Percentiles rank a stretch among this genome's conserved stretches.
These are phyloP conservation scores for Coregonus clupeaformis DNA, from an alignment of 2,113 vertebrate species.

Conservation along the genomic window DNA sequence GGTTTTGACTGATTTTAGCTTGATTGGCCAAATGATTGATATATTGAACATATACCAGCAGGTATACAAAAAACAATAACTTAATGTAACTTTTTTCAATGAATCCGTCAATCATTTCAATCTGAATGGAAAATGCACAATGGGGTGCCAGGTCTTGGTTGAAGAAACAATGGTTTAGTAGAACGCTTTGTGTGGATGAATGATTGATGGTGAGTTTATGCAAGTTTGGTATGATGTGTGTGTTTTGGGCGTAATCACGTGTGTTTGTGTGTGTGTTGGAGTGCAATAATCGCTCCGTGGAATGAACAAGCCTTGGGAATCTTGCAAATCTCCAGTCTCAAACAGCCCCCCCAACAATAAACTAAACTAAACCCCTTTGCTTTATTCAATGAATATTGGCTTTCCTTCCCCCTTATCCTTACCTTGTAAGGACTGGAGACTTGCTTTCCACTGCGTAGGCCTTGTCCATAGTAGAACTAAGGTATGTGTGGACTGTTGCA, in stretches of 20 bases:
- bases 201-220: conserved; percentile 32
- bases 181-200: conserved; percentile 57
- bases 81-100: not conserved
- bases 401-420: not conserved
- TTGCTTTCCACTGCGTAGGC: conserved; percentile 54
- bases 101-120: too few relatives aligned
- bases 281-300: not conserved
- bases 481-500: conserved; percentile 48
- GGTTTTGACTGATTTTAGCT: not conserved
- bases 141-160: conserved; percentile 51
- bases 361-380: not conserved
- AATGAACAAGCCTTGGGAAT: conserved; percentile 44
- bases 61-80: not conserved
- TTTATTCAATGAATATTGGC: conserved; percentile 8
- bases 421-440: conserved; percentile 68
- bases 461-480: conserved; percentile 30
- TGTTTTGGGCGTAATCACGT: not conserved
- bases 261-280: conserved; percentile 30
- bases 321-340: conserved; percentile 71
- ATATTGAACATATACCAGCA: not conserved
- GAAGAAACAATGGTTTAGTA: conserved; percentile 65
- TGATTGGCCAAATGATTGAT: not conserved
- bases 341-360: not conserved
- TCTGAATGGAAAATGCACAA: not conserved
- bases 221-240: not conserved